Percentiles rank a stretch among this genome's conserved stretches.
These are phyloP conservation scores for Cyanocitta stelleri DNA, from an alignment of 2,113 vertebrate species.

Conservation along the genomic window DNA sequence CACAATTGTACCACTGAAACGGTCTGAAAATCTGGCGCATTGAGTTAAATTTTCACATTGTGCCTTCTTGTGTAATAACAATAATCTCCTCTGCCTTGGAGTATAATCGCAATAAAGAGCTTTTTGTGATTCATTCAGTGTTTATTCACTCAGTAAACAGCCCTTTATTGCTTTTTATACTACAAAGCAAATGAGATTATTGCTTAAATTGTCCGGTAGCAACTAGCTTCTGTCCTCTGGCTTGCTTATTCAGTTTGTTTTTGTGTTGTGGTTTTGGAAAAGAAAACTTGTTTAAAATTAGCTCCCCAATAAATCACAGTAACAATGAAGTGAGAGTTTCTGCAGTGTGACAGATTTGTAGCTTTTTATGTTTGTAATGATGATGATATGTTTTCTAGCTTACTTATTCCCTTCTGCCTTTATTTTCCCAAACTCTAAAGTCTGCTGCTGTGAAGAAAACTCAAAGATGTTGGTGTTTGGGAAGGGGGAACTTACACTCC, in stretches of 20 bases:
- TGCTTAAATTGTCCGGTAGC: conserved; percentile 68
- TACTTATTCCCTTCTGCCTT: conserved; percentile 64
- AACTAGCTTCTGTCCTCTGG: conserved; percentile 64
- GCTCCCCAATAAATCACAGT: conserved; percentile 75
- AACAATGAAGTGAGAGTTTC: conserved; percentile 74
- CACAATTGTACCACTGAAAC: conserved; percentile 55
- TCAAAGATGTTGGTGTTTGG: background rate
- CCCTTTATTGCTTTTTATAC: conserved; percentile 68
- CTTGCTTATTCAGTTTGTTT: conserved; percentile 64
- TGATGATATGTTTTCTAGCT: conserved; percentile 69
- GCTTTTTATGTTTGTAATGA: conserved; percentile 78
- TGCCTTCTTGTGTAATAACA: conserved; percentile 67
- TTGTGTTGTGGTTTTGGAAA: conserved; percentile 67
- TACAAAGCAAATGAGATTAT: conserved; percentile 76
- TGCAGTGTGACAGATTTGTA: conserved; percentile 73
- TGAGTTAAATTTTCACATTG: conserved; percentile 70
- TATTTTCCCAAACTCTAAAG: conserved; percentile 30
- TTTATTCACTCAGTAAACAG: conserved; percentile 75
- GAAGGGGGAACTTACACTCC: background rate
- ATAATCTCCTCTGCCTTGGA: conserved; percentile 64
- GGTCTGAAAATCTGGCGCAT: conserved; percentile 55
- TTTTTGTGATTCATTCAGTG: conserved; percentile 72
- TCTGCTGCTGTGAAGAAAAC: conserved; percentile 37
- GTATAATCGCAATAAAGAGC: conserved; percentile 67
- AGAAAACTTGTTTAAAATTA: conserved; percentile 74